Evolutionary conservation across 2,888 invertebrate species (phyloP).

Genomic region (Drosophila diplacantha): DNA sequence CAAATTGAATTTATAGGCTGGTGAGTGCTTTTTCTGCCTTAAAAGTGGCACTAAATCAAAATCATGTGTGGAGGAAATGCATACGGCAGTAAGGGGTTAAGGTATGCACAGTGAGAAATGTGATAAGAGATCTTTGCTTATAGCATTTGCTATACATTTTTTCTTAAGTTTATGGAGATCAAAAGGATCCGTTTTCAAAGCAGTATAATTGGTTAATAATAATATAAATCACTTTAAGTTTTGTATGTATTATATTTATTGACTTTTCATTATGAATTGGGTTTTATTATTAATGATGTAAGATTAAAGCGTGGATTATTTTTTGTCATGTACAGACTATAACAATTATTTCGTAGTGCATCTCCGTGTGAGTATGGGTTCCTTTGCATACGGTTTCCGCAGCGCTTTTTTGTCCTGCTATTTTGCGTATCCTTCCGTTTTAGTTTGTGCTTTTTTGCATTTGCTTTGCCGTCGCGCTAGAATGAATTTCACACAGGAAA

Average conservation of each 20-base stretch:
- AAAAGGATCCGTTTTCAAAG: neutral
- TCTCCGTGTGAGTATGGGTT: conserved; percentile 57
- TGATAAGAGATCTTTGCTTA: neutral
- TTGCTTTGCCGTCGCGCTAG: conserved; percentile 48
- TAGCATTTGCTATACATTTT: neutral
- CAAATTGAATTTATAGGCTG: conserved; percentile 73
- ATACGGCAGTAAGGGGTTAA: conserved; percentile 63
- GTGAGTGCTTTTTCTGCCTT: conserved; percentile 56
- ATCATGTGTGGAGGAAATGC: conserved; percentile 55
- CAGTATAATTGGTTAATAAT: neutral
- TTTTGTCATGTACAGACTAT: neutral
- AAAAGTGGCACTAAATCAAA: conserved; percentile 72
- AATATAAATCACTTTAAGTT: too few relatives aligned
- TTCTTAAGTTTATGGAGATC: neutral
- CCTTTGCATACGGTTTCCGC: conserved; percentile 64
- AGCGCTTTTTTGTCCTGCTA: conserved; percentile 48
- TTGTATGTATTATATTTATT: neutral
- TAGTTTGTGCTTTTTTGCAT: conserved; percentile 49
- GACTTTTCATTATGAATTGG: neutral
- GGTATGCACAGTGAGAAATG: conserved; percentile 33
- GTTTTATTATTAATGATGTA: neutral
- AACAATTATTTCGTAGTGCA: neutral
- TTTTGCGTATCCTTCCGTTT: conserved; percentile 70
- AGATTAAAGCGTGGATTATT: neutral
- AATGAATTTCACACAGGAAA: conserved; percentile 45